Evolutionary conservation across 2,888 invertebrate species (phyloP).

Genomic region (Lepeophtheirus nordmannii): DNA sequence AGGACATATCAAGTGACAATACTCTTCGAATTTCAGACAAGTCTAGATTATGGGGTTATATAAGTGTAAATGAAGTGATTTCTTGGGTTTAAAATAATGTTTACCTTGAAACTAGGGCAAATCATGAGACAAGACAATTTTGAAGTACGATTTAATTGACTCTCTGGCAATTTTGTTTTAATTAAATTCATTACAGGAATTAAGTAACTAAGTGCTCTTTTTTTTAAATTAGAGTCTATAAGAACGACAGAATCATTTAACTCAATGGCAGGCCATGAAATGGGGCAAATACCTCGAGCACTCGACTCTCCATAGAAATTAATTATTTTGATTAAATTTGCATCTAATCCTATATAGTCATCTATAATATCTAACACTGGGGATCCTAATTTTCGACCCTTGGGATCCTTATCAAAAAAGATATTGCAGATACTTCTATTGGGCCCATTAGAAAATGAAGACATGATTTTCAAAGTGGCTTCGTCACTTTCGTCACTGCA

Average conservation of each 20-base stretch:
- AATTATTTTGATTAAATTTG: not conserved
- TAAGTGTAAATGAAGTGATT: no score
- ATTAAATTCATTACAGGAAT: not conserved
- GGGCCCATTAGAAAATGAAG: not conserved
- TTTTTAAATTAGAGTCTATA: not conserved
- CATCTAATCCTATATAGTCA: not conserved
- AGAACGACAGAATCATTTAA: not conserved
- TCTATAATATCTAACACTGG: not conserved
- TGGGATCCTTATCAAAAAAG: not conserved
- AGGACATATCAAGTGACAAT: not conserved
- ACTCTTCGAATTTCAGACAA: not conserved
- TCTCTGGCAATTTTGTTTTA: not conserved
- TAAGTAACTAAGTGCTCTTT: not conserved
- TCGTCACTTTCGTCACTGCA: no score
- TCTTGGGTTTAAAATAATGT: no score
- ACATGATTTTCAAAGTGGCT: no score
- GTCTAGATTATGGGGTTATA: not conserved
- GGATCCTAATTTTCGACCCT: not conserved
- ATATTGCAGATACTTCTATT: not conserved
- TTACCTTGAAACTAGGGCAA: conserved; percentile 1
- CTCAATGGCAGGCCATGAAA: not conserved
- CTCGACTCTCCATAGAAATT: not conserved
- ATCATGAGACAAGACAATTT: not conserved
- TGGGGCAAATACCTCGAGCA: not conserved
- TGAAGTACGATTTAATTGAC: not conserved